Conservation (phyloP, 2,888 invertebrate genomes). For the Cheilosia impressa region DNA sequence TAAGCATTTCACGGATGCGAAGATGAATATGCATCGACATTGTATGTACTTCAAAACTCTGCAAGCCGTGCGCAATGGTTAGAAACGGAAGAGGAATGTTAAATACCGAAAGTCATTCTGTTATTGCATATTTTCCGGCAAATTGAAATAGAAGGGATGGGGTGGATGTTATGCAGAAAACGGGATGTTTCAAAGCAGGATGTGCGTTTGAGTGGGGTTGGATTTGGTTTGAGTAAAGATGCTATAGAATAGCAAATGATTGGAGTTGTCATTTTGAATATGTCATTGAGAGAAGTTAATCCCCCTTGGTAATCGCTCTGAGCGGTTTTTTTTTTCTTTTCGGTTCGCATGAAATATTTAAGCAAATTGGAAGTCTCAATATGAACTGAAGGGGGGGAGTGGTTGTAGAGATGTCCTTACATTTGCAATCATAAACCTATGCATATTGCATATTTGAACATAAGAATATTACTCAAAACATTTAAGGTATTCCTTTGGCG, state of each 20-base stretch:
- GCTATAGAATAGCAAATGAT: conserved; percentile 21
- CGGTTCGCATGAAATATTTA: not conserved
- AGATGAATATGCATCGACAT: conserved; percentile 53
- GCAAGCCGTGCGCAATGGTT: conserved; percentile 9
- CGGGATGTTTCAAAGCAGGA: conserved; percentile 11
- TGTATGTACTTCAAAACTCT: conserved; percentile 17
- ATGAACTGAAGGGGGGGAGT: not conserved
- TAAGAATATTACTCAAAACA: too few species aligned
- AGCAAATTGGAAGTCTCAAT: not conserved
- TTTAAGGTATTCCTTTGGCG: too few species aligned
- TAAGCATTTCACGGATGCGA: conserved; percentile 36
- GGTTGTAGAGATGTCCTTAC: too few species aligned
- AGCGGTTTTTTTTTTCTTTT: not conserved
- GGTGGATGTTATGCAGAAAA: not conserved
- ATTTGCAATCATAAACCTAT: not conserved
- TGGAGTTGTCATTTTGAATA: conserved; percentile 4
- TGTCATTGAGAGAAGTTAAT: conserved; percentile 3
- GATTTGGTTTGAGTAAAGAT: not conserved
- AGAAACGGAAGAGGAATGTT: conserved; percentile 45
- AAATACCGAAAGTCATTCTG: conserved; percentile 39
- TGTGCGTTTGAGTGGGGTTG: conserved; percentile 16
- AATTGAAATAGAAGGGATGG: conserved; percentile 4
- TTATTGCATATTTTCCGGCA: conserved; percentile 50
- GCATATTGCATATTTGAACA: not conserved
- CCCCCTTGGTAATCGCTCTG: not conserved